Percentiles rank a stretch among this genome's conserved stretches.
phyloP scores from a whole-genome alignment of 2,797 vertebrate genomes.

The Petrocephalus sullivani region DNA sequence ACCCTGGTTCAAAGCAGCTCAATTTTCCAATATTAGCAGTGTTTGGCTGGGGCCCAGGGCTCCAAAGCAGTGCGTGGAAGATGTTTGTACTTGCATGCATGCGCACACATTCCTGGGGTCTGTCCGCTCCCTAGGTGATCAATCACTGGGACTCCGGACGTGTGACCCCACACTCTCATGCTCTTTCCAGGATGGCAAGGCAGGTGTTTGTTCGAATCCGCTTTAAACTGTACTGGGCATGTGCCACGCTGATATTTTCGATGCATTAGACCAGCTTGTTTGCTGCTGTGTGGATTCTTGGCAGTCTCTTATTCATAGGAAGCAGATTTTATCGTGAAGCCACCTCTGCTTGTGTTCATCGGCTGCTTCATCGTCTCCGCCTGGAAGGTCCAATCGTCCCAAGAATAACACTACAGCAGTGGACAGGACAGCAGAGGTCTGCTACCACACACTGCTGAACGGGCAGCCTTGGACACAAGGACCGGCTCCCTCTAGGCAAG shows the following conservation, averaged over 20 bases:
- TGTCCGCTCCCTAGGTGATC: constrained; percentile 54
- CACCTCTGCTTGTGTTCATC: constrained; percentile 13
- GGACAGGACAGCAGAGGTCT: background rate
- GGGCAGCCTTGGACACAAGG: background rate
- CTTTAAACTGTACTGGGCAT: constrained; percentile 17
- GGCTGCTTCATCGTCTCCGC: constrained; percentile 20
- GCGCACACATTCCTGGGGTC: constrained; percentile 57
- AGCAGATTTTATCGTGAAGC: background rate
- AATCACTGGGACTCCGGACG: constrained; percentile 53
- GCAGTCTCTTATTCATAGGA: background rate
- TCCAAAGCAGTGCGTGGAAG: constrained; percentile 76
- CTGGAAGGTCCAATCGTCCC: background rate
- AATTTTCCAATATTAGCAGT: constrained; percentile 94
- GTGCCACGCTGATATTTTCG: constrained; percentile 37
- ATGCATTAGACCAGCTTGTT: constrained; percentile 30
- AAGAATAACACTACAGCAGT: background rate
- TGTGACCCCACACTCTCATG: constrained; percentile 48
- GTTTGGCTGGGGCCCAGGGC: constrained; percentile 83
- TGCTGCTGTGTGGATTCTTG: constrained; percentile 21
- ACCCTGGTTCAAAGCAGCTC: constrained; percentile 97
- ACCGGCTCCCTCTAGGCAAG: background rate
- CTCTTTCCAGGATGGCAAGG: constrained; percentile 31
- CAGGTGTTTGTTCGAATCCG: constrained; percentile 38
- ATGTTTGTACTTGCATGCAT: constrained; percentile 83
- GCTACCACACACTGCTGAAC: background rate